A percentile compares a stretch with the other conserved stretches of the same genome.
Conservation (phyloP, 2,797 vertebrate species). For the Sylvia borin region DNA sequence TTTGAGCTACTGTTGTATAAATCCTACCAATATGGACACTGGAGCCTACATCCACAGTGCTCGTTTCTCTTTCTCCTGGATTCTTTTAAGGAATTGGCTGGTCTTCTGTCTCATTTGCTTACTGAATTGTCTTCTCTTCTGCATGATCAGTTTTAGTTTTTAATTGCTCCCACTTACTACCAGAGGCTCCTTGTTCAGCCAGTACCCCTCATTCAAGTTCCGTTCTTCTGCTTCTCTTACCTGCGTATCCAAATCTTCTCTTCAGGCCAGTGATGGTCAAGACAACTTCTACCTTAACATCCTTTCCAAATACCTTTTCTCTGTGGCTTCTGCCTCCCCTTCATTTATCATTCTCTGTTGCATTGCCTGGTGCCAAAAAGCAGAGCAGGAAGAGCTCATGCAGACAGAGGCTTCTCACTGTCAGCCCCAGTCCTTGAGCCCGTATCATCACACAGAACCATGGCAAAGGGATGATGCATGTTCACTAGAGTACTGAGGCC, state of each 20-base stretch:
- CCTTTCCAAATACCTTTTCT: not conserved
- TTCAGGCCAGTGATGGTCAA: not conserved
- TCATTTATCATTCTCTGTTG: not conserved
- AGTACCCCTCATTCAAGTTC: not conserved
- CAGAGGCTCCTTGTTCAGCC: not conserved
- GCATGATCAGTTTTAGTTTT: not conserved
- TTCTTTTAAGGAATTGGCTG: not conserved
- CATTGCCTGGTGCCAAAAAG: not conserved
- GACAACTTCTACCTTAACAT: not conserved
- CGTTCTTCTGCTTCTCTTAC: not conserved
- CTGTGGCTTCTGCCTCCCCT: not conserved
- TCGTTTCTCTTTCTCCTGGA: not conserved
- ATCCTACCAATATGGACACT: not conserved
- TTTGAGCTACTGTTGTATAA: not conserved
- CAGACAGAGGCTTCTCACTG: not conserved
- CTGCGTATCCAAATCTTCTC: not conserved
- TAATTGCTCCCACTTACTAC: not conserved
- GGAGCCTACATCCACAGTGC: not conserved
- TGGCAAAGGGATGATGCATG: not conserved
- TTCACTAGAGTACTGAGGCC: not conserved
- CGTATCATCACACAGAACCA: not conserved
- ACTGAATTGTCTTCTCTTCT: not conserved
- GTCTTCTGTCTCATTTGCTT: not conserved
- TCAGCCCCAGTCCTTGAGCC: not conserved
- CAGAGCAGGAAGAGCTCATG: fast-evolving